A percentile compares a stretch with the other conserved stretches of the same genome.
Evolutionary conservation across 2,888 invertebrate genomes (phyloP).

Genomic region (Xanthorhoe spadicearia): DNA sequence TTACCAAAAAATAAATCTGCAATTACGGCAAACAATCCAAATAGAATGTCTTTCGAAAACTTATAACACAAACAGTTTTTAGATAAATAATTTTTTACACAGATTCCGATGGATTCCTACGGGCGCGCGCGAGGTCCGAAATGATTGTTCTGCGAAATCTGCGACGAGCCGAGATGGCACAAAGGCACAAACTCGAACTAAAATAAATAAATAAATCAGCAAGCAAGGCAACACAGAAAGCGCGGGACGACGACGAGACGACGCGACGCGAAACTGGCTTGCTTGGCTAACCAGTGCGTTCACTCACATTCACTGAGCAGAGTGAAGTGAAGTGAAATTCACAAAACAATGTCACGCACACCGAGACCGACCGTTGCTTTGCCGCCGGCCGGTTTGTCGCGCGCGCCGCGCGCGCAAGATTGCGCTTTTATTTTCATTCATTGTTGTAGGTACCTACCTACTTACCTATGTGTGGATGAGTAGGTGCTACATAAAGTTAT

Average conservation of each 20-base stretch:
- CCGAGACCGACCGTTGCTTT: background rate
- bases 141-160: background rate
- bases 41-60: background rate
- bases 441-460: background rate
- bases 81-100: background rate
- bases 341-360: constrained; percentile 10
- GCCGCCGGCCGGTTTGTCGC: constrained; percentile 13
- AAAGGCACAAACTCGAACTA: constrained; percentile 2
- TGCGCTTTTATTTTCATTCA: background rate
- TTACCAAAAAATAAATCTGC: background rate
- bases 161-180: background rate
- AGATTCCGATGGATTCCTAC: background rate
- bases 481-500: no score
- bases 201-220: background rate
- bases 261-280: background rate
- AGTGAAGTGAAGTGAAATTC: constrained; percentile 20
- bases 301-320: background rate
- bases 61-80: background rate
- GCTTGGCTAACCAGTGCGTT: no score
- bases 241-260: constrained; percentile 2
- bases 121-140: background rate
- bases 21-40: background rate
- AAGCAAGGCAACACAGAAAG: background rate
- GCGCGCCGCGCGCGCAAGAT: no score
- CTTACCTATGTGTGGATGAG: no score